Conservation (phyloP, 2,888 invertebrate species). For the Acronicta psi region DNA sequence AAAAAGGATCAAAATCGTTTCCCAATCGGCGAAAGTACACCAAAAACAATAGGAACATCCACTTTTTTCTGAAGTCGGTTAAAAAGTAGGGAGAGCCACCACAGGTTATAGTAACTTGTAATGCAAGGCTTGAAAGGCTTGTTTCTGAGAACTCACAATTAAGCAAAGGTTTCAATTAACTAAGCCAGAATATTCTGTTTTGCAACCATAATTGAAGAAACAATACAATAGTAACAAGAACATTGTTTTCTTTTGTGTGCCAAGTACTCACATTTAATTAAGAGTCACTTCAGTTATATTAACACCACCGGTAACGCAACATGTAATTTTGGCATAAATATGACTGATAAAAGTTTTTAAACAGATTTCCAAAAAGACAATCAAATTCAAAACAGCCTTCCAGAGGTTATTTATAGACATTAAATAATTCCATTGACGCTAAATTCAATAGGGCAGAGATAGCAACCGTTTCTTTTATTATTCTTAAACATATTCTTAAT, state of each 20-base stretch:
- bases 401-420: conserved; percentile 7
- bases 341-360: conserved; percentile 25
- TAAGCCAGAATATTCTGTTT: background rate
- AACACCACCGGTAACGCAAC: background rate
- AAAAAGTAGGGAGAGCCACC: no score
- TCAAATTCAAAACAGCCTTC: background rate
- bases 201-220: background rate
- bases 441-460: background rate
- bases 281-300: background rate
- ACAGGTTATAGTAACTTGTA: no score
- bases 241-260: conserved; percentile 19
- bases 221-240: conserved; percentile 8
- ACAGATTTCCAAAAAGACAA: conserved; percentile 5
- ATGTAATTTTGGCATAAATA: background rate
- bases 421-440: background rate
- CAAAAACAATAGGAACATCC: no score
- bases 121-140: no score
- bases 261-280: conserved; percentile 4
- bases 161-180: background rate
- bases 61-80: no score
- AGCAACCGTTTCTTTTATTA: background rate
- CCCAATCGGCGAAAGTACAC: no score
- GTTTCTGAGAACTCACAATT: no score
- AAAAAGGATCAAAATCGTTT: no score
- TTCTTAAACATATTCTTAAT: background rate